Evolutionary conservation across 2,113 vertebrate genomes (phyloP), one percentile per base, ranked within the genome.

Genomic region (Dromaius novaehollandiae): DNA sequence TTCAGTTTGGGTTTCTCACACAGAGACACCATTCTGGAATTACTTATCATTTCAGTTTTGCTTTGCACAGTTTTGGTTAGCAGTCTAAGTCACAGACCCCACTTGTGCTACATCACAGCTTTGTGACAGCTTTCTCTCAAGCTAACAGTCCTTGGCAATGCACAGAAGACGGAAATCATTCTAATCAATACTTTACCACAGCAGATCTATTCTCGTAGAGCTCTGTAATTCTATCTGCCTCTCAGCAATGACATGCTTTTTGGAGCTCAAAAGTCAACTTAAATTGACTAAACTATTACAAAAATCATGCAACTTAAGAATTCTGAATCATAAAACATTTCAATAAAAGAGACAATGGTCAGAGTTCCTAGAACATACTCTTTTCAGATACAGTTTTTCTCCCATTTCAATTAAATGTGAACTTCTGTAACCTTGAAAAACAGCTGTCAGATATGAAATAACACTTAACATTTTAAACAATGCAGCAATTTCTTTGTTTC

Each of bases 11-110:
- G 56, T 69, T 89, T 92, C 81, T 85, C 63, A 84, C 78, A 13
- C 77, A 84, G 8, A 88, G 48, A 24, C 65, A 79, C 74, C 73
- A 83, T 74, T 64, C 71, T 50, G 92, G 89, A 97, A 96, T 79
- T 92, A 80, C 81, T 78, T 87, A 87, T 78, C 96, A 93, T 92
- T 97, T 84, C 71, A 53, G 80, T 77, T 95, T 82, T 89, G 84
- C 46, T 94, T 93, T 95, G 30, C 7, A 32, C 78, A 90, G 86
- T 93, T 96, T 92, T 81, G 48, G 63, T 91, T 82, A 46, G 65
- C 68, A 86, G 53, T 93, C 87, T 82, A 63, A 92, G 11, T 79
- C 92, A 92, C 86, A 96, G 91, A 69, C 85, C 44, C 84, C 26
- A 74, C 61, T 92, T 95, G 88, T 87, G 94, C 61, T 78, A 50